These are phyloP conservation scores for Metallyticus violacea DNA, from an alignment of 2,888 invertebrate genomes.

Conservation along the genomic window DNA sequence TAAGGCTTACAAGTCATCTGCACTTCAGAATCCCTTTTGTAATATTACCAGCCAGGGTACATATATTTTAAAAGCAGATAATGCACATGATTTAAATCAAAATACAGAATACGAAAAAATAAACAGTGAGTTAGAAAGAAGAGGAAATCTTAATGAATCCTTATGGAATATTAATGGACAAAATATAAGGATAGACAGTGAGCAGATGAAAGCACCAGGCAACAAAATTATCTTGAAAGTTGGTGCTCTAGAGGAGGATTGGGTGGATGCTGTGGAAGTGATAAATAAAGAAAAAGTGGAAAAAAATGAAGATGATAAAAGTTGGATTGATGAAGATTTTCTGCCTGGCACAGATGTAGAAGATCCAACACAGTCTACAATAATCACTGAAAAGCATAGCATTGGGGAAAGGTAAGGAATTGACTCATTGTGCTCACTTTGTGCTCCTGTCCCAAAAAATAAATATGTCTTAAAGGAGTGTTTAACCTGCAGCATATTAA, in stretches of 20 bases:
- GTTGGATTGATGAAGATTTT: not conserved
- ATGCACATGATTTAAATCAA: not conserved
- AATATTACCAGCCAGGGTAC: not conserved
- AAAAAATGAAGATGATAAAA: not conserved
- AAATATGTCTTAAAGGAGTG: too few species aligned
- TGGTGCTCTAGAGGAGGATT: not conserved
- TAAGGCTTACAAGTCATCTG: not conserved
- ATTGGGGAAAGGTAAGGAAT: too few species aligned
- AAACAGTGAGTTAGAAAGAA: not conserved
- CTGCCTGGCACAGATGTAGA: not conserved
- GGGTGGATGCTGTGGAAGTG: not conserved
- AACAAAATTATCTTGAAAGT: not conserved
- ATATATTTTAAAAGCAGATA: not conserved
- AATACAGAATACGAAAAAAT: not conserved
- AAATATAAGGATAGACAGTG: not conserved
- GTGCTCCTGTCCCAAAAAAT: too few species aligned
- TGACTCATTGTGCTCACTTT: too few species aligned
- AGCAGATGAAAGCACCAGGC: not conserved
- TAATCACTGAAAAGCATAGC: not conserved
- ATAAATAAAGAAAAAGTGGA: not conserved
- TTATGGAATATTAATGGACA: constrained; percentile 7
- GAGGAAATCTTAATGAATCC: not conserved
- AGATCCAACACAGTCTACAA: not conserved
- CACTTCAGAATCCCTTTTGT: not conserved
- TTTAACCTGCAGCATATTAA: too few species aligned